Conservation (phyloP, 2,888 invertebrate genomes). For the Morpho achilles region DNA sequence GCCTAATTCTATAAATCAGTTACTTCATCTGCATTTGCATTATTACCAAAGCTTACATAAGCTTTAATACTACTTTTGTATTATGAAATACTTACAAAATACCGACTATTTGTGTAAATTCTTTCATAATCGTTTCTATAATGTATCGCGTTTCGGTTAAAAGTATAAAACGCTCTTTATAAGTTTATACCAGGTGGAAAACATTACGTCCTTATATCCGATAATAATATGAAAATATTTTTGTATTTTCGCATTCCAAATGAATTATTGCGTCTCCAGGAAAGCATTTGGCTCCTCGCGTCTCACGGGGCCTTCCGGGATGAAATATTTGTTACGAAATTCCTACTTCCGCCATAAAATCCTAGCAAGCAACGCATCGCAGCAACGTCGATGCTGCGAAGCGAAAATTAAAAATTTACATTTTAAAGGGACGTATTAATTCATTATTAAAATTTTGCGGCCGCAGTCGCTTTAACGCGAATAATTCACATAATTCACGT, state of each 20-base stretch:
- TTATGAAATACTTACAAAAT: no score
- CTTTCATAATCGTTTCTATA: no score
- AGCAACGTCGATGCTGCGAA: constrained; percentile 28
- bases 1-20: no score
- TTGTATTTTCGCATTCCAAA: no score
- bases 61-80: no score
- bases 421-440: constrained; percentile 72
- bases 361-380: constrained; percentile 19
- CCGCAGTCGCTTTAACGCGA: constrained; percentile 54
- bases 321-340: constrained; percentile 5
- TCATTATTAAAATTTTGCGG: constrained; percentile 75
- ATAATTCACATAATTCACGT: constrained; percentile 52
- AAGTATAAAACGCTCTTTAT: background rate
- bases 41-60: no score
- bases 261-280: no score
- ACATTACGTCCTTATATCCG: no score
- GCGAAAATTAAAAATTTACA: constrained; percentile 73
- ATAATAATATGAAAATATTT: no score
- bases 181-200: constrained; percentile 4
- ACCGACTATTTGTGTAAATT: no score
- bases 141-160: no score
- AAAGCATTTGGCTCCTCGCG: background rate
- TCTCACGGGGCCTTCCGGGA: constrained; percentile 1
- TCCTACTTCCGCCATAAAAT: constrained; percentile 16
- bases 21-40: no score